Evolutionary conservation across 1,140 invertebrate species (phyloP).

Genomic region (Watersipora subatra): DNA sequence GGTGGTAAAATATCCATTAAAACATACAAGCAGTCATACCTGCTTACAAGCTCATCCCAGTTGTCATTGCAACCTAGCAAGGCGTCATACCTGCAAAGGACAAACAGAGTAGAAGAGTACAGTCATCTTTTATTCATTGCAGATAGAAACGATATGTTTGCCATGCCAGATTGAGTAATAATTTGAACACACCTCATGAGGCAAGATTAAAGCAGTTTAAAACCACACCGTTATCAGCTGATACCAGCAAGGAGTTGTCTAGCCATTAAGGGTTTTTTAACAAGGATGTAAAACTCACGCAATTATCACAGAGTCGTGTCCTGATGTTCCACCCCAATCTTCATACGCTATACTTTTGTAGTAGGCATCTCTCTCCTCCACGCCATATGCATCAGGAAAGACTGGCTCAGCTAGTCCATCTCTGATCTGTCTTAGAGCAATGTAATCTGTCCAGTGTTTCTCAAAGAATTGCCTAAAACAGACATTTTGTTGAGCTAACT

Average conservation of each 20-base stretch:
- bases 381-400: conserved; percentile 25
- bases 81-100: conserved; percentile 28
- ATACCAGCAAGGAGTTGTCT: neutral
- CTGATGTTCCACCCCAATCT: conserved; percentile 33
- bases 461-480: conserved; percentile 24
- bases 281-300: conserved; percentile 30
- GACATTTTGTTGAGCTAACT: too few species aligned
- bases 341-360: conserved; percentile 24
- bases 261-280: neutral
- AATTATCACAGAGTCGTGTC: conserved; percentile 37
- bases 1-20: too few species aligned
- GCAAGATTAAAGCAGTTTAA: too few species aligned
- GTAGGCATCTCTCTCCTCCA: conserved; percentile 28
- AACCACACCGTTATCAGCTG: too few species aligned
- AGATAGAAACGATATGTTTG: too few species aligned
- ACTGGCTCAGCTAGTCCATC: conserved; percentile 18
- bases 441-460: conserved; percentile 26
- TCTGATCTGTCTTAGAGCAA: conserved; percentile 18
- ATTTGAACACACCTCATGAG: too few species aligned
- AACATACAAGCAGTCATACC: too few species aligned
- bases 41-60: conserved; percentile 30
- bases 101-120: neutral
- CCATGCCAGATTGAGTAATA: too few species aligned
- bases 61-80: conserved; percentile 18
- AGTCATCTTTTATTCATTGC: neutral